Conservation (phyloP, 1,140 invertebrate genomes). For the Drosophila lacteicornis region DNA sequence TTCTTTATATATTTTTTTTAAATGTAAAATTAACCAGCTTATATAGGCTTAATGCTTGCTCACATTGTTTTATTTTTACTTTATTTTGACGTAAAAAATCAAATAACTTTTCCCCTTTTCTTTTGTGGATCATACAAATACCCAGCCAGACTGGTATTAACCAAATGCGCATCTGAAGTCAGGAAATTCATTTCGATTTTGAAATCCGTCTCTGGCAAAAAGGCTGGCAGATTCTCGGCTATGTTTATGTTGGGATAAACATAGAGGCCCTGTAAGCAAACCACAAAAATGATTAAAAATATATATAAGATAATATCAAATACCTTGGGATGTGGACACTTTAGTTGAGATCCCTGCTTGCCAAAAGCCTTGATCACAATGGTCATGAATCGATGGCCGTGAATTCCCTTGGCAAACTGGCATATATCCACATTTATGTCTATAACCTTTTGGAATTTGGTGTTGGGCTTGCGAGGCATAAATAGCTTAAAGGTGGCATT, state of each 20-base stretch:
- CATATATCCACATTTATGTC: slow-evolving; percentile 48
- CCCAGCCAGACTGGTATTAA: slow-evolving; percentile 30
- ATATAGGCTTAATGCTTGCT: not conserved
- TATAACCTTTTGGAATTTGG: slow-evolving; percentile 33
- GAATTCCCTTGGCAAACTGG: slow-evolving; percentile 26
- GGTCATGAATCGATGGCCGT: slow-evolving; percentile 25
- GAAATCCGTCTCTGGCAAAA: slow-evolving; percentile 48
- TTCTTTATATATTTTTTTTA: not conserved
- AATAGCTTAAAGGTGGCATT: slow-evolving; percentile 47
- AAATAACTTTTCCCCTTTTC: not conserved
- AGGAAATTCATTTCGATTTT: slow-evolving; percentile 49
- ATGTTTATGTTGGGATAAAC: slow-evolving; percentile 45
- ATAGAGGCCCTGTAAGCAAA: slow-evolving; percentile 39
- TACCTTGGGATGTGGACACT: slow-evolving; percentile 51
- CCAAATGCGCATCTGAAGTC: not conserved
- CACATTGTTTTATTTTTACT: not conserved
- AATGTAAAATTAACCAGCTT: not conserved
- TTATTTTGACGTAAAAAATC: slow-evolving; percentile 14
- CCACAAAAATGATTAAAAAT: not conserved
- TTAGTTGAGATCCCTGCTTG: slow-evolving; percentile 16
- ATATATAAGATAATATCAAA: not conserved
- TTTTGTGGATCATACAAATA: slow-evolving; percentile 14
- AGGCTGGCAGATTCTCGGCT: slow-evolving; percentile 38
- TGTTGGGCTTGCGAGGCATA: slow-evolving; percentile 2
- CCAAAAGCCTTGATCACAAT: slow-evolving; percentile 30